phyloP scores from a whole-genome alignment of 2,113 vertebrate species.

The Romanogobio albipinnatus region DNA sequence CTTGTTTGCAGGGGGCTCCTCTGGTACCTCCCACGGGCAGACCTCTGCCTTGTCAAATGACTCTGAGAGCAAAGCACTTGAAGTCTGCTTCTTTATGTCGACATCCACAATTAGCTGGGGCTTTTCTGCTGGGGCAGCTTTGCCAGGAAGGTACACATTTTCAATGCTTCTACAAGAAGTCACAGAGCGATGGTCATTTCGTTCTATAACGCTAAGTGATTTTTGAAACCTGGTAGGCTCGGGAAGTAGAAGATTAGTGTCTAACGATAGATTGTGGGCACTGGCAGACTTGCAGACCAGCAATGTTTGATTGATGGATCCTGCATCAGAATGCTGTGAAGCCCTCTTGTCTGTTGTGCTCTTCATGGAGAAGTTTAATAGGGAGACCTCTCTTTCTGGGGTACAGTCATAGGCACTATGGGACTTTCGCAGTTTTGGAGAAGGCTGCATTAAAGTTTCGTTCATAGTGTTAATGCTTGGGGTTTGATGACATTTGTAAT shows the following conservation, averaged over 20 bases:
- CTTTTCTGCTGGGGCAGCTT: constrained; percentile 51
- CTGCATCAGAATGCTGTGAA: constrained; percentile 70
- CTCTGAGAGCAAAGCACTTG: constrained; percentile 67
- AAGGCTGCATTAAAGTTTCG: constrained; percentile 66
- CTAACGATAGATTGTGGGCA: constrained; percentile 84
- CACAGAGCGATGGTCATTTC: constrained; percentile 68
- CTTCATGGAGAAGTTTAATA: constrained; percentile 67
- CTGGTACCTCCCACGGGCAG: constrained; percentile 72
- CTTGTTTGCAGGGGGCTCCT: constrained; percentile 55
- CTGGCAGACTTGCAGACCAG: constrained; percentile 88
- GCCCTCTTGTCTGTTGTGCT: constrained; percentile 64
- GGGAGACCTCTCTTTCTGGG: constrained; percentile 67
- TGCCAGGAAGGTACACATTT: constrained; percentile 58
- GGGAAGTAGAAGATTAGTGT: constrained; percentile 74
- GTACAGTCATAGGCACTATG: constrained; percentile 74
- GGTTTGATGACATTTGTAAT: constrained; percentile 61
- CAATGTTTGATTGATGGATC: constrained; percentile 76
- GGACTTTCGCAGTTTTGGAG: constrained; percentile 71
- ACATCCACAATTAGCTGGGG: constrained; percentile 59
- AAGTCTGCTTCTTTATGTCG: constrained; percentile 68
- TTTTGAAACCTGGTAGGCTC: constrained; percentile 78
- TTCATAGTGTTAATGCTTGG: constrained; percentile 66
- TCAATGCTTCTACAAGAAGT: constrained; percentile 68
- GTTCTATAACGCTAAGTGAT: constrained; percentile 75
- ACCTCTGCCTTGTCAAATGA: constrained; percentile 67